A percentile compares a stretch with the other conserved stretches of the same genome.
Conservation (phyloP, 2,113 vertebrate genomes). For the Chunga burmeisteri region DNA sequence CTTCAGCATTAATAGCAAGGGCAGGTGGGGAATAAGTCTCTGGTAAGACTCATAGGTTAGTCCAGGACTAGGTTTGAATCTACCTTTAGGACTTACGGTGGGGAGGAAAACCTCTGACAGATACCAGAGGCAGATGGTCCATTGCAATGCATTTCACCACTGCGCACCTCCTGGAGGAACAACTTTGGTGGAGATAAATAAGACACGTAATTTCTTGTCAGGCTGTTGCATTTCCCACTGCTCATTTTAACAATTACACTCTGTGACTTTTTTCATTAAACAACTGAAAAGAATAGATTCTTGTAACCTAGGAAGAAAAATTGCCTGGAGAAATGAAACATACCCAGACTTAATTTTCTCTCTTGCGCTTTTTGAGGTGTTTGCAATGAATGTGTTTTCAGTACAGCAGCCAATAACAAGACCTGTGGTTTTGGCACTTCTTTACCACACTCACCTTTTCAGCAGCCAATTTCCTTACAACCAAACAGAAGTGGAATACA, state of each 20-base stretch:
- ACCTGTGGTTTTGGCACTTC: neutral
- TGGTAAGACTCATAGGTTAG: neutral
- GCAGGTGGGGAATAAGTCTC: neutral
- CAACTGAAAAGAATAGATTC: conserved; percentile 19
- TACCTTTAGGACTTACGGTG: neutral
- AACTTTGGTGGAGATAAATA: neutral
- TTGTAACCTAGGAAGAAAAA: conserved; percentile 30
- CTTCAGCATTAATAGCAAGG: neutral
- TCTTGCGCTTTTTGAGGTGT: neutral
- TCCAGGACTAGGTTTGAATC: neutral
- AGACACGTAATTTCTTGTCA: conserved; percentile 61
- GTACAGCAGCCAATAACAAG: neutral
- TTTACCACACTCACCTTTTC: neutral
- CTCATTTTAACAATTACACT: conserved; percentile 26
- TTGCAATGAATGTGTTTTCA: neutral
- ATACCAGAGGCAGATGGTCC: neutral
- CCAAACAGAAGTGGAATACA: neutral
- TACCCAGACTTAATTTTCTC: conserved; percentile 50
- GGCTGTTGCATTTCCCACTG: neutral
- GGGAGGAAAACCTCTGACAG: neutral
- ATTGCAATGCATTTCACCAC: neutral
- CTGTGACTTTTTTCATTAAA: conserved; percentile 26
- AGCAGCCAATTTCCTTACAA: neutral
- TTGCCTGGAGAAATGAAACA: conserved; percentile 37
- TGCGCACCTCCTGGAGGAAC: neutral